Evolutionary conservation across 2,888 invertebrate genomes (phyloP).

Genomic region (Liopterus haemorrhoidalis): DNA sequence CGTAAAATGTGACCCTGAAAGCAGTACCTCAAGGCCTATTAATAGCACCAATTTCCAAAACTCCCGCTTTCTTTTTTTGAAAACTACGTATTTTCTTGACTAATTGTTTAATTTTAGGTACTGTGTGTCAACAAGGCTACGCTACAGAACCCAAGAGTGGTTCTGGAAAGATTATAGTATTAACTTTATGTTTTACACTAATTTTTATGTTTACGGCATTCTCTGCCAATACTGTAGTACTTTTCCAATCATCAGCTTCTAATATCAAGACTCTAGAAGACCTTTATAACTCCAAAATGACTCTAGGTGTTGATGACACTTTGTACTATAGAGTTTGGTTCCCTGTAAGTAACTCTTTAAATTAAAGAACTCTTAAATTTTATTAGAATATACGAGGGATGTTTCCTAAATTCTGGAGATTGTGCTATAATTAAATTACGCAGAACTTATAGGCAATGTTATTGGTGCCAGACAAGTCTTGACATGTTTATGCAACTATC

Average conservation of each 20-base stretch:
- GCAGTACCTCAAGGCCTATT: too few species aligned
- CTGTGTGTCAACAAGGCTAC: conserved; percentile 16
- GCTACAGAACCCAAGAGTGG: conserved; percentile 15
- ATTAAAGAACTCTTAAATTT: too few species aligned
- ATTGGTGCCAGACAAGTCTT: too few species aligned
- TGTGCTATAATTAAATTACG: too few species aligned
- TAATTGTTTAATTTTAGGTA: background rate
- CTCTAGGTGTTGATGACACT: conserved; percentile 9
- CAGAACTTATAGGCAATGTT: too few species aligned
- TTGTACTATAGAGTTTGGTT: conserved; percentile 3
- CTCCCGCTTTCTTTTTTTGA: background rate
- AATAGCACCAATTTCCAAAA: too few species aligned
- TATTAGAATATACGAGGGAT: too few species aligned
- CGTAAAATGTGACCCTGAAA: too few species aligned
- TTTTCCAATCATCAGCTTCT: conserved; percentile 15
- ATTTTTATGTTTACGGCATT: conserved; percentile 18
- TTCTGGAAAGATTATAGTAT: conserved; percentile 15
- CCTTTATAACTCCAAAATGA: conserved; percentile 13
- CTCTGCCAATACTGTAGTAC: conserved; percentile 12
- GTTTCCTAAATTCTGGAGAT: too few species aligned
- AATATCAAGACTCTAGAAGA: conserved; percentile 15
- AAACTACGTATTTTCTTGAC: background rate
- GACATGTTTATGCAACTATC: too few species aligned
- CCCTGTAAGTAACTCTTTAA: conserved; percentile 3
- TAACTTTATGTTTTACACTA: conserved; percentile 14